A percentile compares a stretch with the other conserved stretches of the same genome.
These are phyloP conservation scores for Perodicticus potto DNA, from an alignment of 2,797 vertebrate species.

Conservation along the genomic window DNA sequence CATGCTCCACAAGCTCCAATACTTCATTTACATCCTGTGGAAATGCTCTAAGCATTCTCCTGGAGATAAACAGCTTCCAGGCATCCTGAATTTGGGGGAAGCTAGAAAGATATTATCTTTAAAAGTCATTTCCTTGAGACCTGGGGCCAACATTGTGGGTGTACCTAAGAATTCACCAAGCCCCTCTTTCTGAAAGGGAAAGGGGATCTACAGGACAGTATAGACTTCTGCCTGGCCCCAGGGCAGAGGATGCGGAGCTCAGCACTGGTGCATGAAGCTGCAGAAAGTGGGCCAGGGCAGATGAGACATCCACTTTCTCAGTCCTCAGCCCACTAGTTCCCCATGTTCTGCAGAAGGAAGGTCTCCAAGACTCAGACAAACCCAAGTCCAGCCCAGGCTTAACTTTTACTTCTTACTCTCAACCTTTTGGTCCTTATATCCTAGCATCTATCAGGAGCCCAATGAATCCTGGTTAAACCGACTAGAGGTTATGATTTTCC, in stretches of 20 bases:
- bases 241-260: background rate
- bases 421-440: background rate
- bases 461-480: background rate
- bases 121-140: background rate
- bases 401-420: background rate
- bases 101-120: background rate
- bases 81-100: background rate
- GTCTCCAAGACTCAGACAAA: background rate
- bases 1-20: background rate
- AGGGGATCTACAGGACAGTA: fast-evolving
- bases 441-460: background rate
- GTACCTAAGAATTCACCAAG: background rate
- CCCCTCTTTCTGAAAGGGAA: background rate
- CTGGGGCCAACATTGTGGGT: background rate
- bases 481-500: background rate
- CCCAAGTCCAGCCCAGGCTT: background rate
- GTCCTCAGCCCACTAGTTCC: background rate
- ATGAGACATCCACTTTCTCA: background rate
- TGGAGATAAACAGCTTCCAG: background rate
- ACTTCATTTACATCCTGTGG: background rate
- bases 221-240: background rate
- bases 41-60: slow-evolving; percentile 47
- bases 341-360: background rate
- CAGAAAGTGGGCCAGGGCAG: background rate
- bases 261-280: background rate